These are phyloP conservation scores for Anguilla anguilla DNA, from an alignment of 2,797 vertebrate species.

Conservation along the genomic window DNA sequence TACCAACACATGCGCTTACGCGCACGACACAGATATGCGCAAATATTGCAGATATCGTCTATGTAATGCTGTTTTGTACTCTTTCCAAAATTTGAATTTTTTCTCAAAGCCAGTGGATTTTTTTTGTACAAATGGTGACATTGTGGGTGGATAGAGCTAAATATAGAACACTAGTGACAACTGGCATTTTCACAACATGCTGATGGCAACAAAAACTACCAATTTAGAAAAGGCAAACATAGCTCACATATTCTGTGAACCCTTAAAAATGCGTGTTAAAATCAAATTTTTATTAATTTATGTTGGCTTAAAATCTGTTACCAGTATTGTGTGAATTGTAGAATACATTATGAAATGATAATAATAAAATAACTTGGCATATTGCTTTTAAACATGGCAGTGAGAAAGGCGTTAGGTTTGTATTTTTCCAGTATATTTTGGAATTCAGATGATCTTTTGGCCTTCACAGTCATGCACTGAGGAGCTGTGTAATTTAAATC, in stretches of 20 bases:
- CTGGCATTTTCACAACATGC: constrained; percentile 22
- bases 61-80: not conserved
- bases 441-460: not conserved
- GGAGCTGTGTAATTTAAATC: not conserved
- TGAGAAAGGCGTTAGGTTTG: too few relatives aligned
- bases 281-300: not conserved
- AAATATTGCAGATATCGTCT: not conserved
- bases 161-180: not conserved
- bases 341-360: not conserved
- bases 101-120: constrained; percentile 10
- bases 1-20: not conserved
- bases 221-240: not conserved
- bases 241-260: not conserved
- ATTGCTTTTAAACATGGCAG: not conserved
- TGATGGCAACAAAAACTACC: not conserved
- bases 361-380: not conserved
- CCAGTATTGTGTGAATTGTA: not conserved
- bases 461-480: not conserved
- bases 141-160: constrained; percentile 11
- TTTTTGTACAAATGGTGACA: not conserved
- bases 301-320: not conserved
- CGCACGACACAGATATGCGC: not conserved
- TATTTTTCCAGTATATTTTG: too few relatives aligned
- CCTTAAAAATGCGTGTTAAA: not conserved
- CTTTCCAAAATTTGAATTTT: not conserved